Conservation (phyloP, 2,113 vertebrate genomes). For the Girardinichthys multiradiatus region DNA sequence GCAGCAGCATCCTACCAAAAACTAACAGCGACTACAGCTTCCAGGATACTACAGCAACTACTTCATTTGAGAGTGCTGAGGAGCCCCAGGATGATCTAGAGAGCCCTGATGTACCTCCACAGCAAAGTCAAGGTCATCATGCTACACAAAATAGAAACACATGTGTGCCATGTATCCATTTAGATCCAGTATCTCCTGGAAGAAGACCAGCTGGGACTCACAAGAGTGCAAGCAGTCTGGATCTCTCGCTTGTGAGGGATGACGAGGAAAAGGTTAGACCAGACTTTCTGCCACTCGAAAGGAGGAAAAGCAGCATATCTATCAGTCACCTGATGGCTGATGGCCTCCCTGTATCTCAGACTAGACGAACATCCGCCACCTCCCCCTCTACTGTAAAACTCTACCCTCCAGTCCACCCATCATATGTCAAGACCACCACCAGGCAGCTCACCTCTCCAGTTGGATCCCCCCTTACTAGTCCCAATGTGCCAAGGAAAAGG, state of each 20-base stretch:
- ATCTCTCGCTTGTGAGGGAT: constrained; percentile 59
- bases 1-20: constrained; percentile 64
- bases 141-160: constrained; percentile 16
- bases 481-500: constrained; percentile 77
- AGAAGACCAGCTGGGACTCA: constrained; percentile 43
- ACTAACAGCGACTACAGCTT: constrained; percentile 76
- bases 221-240: constrained; percentile 72
- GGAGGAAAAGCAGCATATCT: constrained; percentile 68
- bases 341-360: constrained; percentile 63
- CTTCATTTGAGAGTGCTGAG: constrained; percentile 77
- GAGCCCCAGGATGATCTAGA: constrained; percentile 71
- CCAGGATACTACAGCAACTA: constrained; percentile 71
- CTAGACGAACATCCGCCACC: constrained; percentile 59
- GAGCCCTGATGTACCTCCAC: constrained; percentile 26
- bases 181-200: constrained; percentile 31
- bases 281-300: constrained; percentile 58
- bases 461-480: constrained; percentile 86
- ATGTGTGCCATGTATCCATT: constrained; percentile 36
- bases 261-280: constrained; percentile 38
- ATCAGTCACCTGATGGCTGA: constrained; percentile 60
- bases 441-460: constrained; percentile 91
- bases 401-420: constrained; percentile 87
- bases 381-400: constrained; percentile 78
- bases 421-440: constrained; percentile 96
- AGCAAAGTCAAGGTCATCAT: constrained; percentile 10